These are phyloP conservation scores for Caenorhabditis virilis DNA, from an alignment of 2,888 invertebrate species.

Conservation along the genomic window DNA sequence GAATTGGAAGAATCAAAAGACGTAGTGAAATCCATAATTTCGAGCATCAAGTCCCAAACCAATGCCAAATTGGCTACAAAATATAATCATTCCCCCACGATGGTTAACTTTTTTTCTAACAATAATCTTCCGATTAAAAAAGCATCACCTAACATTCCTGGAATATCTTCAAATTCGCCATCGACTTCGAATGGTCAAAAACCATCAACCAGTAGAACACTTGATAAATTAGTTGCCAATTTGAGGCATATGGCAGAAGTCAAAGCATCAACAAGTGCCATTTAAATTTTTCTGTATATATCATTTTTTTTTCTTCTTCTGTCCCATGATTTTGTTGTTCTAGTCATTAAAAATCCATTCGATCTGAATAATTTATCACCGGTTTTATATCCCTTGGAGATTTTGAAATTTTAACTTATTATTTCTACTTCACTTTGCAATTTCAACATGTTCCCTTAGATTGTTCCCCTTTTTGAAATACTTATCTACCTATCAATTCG, in stretches of 20 bases:
- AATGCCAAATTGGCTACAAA: constrained; percentile 1
- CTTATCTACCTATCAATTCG: too few relatives aligned
- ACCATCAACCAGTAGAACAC: constrained; percentile 24
- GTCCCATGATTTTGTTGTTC: background rate
- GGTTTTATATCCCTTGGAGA: too few relatives aligned
- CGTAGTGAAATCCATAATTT: constrained; percentile 6
- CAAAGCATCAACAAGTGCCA: constrained; percentile 11
- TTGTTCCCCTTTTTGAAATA: too few relatives aligned
- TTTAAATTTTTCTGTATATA: constrained; percentile 2
- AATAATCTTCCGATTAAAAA: constrained; percentile 1
- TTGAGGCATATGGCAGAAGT: constrained; percentile 41
- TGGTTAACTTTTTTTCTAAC: constrained; percentile 11
- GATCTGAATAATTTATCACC: background rate
- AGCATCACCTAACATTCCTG: background rate
- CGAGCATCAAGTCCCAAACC: background rate
- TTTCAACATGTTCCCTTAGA: too few relatives aligned
- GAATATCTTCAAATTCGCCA: constrained; percentile 13
- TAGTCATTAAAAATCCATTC: background rate
- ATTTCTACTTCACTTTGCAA: too few relatives aligned
- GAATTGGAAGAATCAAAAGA: constrained; percentile 4
- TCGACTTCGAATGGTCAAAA: background rate
- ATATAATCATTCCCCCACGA: constrained; percentile 15
- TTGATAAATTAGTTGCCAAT: constrained; percentile 49
- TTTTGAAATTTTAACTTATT: too few relatives aligned
- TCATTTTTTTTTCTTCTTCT: background rate